Base-by-base conservation (phyloP, 2,113 vertebrate genomes). In the Pygoscelis adeliae region DNA sequence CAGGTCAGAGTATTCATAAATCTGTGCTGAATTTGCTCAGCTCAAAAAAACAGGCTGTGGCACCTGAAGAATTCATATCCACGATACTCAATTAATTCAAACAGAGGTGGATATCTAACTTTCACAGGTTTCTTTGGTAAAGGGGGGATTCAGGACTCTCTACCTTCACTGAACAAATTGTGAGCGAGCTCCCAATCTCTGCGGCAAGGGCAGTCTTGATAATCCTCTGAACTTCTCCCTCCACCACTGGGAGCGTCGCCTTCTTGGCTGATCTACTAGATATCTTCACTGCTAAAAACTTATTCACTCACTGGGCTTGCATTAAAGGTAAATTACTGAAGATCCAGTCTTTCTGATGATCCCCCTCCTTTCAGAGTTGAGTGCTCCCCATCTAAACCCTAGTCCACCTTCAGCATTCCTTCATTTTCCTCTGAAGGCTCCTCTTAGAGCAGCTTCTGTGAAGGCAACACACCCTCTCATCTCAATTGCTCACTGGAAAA, bases 211-310 rank as follows among this genome's bases (percentile, higher is more conserved):
- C 40, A 61, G 6, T 15, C 6, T 0, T 65, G 42, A 59, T 49
- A 15, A 71, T 36, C 30, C 20, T 27, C 40, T 89, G 49, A 93
- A 59, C 14, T 42, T 66, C 22, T 52, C 30, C 26, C 14, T 78
- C 12, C 10, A 59, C 13, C 29, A 18, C 0, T 36, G 29, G 2
- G 11, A 82, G 4, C 4, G 12, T 62, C 10, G 6, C 18, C n/a
- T 78, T 84, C 67, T 79, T 42, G 5, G 11, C 10, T 76, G 47
- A 61, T 56, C 17, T 82, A 50, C 15, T 4, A 58, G 13, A 2
- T 63, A 23, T 15, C 21, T 79, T 90, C 46, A 49, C 46, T 73
- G 27, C 11, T 84, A 11, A 53, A 76, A 82, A 10, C 1, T 6
- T 36, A 15, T 59, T 17, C 17, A 47, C 5, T 80, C 20, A 66